Conservation (phyloP, 2,888 invertebrate genomes). For the Eupithecia exiguata region DNA sequence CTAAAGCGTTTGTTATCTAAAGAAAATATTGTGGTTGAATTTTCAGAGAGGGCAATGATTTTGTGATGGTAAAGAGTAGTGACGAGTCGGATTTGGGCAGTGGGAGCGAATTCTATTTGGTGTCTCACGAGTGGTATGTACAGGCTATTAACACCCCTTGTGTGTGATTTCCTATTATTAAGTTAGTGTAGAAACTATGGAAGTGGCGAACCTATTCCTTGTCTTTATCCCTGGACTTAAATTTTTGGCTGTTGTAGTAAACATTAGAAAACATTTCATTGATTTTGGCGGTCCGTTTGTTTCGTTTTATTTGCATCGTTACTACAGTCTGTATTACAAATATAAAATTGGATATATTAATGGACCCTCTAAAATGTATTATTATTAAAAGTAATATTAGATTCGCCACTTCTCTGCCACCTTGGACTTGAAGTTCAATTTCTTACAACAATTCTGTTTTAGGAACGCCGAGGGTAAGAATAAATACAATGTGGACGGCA, state of each 20-base stretch:
- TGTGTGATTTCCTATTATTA: constrained; percentile 36
- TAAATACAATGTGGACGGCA: constrained; percentile 72
- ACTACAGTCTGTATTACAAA: not conserved
- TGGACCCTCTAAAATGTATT: not conserved
- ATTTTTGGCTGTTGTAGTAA: not conserved
- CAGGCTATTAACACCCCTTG: constrained; percentile 50
- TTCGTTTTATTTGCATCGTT: not conserved
- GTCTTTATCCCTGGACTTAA: not conserved
- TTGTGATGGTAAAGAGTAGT: constrained; percentile 74
- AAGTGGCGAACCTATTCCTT: constrained; percentile 41
- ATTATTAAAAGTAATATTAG: constrained; percentile 7
- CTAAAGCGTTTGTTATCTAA: constrained; percentile 34
- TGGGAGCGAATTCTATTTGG: constrained; percentile 72
- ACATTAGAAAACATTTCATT: not conserved
- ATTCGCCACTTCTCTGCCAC: constrained; percentile 45
- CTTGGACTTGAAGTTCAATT: constrained; percentile 11
- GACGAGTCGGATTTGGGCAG: constrained; percentile 69
- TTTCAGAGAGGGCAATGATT: constrained; percentile 77
- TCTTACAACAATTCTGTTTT: constrained; percentile 56
- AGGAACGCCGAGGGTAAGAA: constrained; percentile 77
- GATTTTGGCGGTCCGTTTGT: not conserved
- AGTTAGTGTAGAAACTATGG: constrained; percentile 23
- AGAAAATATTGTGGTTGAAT: constrained; percentile 53
- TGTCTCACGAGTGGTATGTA: constrained; percentile 76
- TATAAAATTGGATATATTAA: not conserved